Conservation (phyloP, 2,888 invertebrate genomes). For the Dilophus febrilis region DNA sequence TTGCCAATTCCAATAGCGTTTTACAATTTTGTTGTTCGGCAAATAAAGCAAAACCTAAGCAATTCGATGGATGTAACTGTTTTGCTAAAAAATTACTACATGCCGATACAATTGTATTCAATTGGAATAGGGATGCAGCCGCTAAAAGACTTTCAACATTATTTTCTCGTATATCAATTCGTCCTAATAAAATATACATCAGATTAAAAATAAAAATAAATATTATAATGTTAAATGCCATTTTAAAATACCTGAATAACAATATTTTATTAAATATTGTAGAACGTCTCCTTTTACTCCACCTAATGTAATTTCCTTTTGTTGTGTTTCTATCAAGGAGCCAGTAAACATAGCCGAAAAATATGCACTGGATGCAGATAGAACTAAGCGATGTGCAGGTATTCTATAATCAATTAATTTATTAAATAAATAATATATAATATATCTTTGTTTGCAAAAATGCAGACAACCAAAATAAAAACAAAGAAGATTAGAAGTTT, state of each 20-base stretch:
- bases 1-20: slow-evolving; percentile 61
- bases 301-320: slow-evolving; percentile 68
- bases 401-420: slow-evolving; percentile 2
- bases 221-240: too few species aligned
- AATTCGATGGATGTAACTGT: slow-evolving; percentile 85
- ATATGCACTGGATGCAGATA: slow-evolving; percentile 85
- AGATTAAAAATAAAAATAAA: not conserved
- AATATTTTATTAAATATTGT: slow-evolving; percentile 69
- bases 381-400: slow-evolving; percentile 31
- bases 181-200: slow-evolving; percentile 26
- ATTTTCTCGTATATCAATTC: slow-evolving; percentile 68
- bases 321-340: slow-evolving; percentile 63
- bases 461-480: slow-evolving; percentile 1
- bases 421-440: slow-evolving; percentile 2
- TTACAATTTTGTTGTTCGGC: slow-evolving; percentile 82
- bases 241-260: slow-evolving; percentile 61
- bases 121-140: slow-evolving; percentile 75
- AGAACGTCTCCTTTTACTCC: slow-evolving; percentile 77
- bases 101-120: slow-evolving; percentile 71
- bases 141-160: slow-evolving; percentile 76
- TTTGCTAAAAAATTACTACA: slow-evolving; percentile 80
- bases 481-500: slow-evolving; percentile 2
- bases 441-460: not conserved
- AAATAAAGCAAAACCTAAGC: slow-evolving; percentile 82
- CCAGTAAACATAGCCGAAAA: slow-evolving; percentile 93